Base-by-base conservation (phyloP, 2,113 vertebrate genomes). In the Zosterops lateralis region DNA sequence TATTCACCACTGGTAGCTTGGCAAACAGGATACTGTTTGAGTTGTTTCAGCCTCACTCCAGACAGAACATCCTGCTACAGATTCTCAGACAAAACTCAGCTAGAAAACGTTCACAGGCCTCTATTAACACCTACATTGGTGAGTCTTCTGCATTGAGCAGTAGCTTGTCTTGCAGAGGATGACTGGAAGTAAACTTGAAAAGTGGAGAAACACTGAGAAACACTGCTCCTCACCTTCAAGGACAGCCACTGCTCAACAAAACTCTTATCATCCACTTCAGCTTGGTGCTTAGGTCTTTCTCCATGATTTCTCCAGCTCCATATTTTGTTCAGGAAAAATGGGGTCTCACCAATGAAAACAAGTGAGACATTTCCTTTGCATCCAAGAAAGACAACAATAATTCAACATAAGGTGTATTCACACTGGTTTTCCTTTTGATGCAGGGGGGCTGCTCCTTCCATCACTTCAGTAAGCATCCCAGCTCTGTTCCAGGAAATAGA, bases 11-110 rank as follows among this genome's bases (percentile, higher is more conserved):
- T 42, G 31, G 9, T 34, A 28, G 31, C 21, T 24, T 62, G n/a
- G 25, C 10, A 76, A 42, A 36, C 10, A 44, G 48, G 12, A 8
- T 56, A 6, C 12, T 56, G 22, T 50, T 44, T 0, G 0, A 42
- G 21, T 16, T 54, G 17, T 26, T 56, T 62, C 28, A 40, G 8
- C 10, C 20, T 12, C 15, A 56, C 21, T 44, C 7, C 8, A 44
- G 29, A 12, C 10, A 83, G 17, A 48, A 4, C 10, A 19, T 28
- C 14, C 21, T 70, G 31, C 21, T 70, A 28, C 12, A 62, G 17
- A 36, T 70, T 76, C 31, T 36, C 29, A 19, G 48, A 17, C 29
- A 42, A 19, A 51, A 34, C 29, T 70, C 75, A 61, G 12, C 16
- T 40, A 67, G 53, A 36, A 28, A 13, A 16, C 6, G 57, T 56